Evolutionary conservation across 2,113 vertebrate species (phyloP).

Genomic region (Ranitomeya variabilis): DNA sequence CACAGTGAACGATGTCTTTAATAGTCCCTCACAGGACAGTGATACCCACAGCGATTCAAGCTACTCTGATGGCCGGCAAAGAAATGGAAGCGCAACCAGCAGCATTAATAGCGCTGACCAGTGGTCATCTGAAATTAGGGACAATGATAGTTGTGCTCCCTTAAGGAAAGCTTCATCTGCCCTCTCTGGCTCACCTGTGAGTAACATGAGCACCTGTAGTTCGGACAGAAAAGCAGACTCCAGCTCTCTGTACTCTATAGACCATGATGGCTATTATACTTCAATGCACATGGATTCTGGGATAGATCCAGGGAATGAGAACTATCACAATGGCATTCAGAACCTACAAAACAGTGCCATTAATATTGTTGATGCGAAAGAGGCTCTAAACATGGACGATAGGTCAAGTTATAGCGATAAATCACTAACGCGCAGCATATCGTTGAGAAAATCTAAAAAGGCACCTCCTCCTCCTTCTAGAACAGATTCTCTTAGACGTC

Average conservation of each 20-base stretch:
- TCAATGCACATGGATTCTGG: conserved; percentile 79
- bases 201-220: conserved; percentile 84
- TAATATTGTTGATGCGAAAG: conserved; percentile 80
- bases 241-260: conserved; percentile 83
- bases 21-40: conserved; percentile 64
- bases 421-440: conserved; percentile 86
- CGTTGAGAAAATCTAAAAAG: conserved; percentile 91
- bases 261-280: conserved; percentile 82
- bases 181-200: conserved; percentile 80
- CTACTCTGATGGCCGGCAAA: conserved; percentile 73
- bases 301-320: conserved; percentile 71
- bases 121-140: conserved; percentile 78
- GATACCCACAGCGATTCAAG: conserved; percentile 77
- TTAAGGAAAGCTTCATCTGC: conserved; percentile 68
- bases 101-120: conserved; percentile 69
- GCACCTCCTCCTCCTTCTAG: conserved; percentile 89
- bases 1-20: conserved; percentile 61
- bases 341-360: conserved; percentile 80
- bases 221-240: conserved; percentile 83
- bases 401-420: conserved; percentile 74
- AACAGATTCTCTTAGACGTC: conserved; percentile 89
- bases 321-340: conserved; percentile 71
- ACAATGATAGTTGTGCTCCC: conserved; percentile 65
- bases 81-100: conserved; percentile 64
- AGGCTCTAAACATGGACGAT: conserved; percentile 73